These are phyloP conservation scores for Microctenopoma steveboyesi DNA, from an alignment of 2,797 vertebrate genomes.

Conservation along the genomic window DNA sequence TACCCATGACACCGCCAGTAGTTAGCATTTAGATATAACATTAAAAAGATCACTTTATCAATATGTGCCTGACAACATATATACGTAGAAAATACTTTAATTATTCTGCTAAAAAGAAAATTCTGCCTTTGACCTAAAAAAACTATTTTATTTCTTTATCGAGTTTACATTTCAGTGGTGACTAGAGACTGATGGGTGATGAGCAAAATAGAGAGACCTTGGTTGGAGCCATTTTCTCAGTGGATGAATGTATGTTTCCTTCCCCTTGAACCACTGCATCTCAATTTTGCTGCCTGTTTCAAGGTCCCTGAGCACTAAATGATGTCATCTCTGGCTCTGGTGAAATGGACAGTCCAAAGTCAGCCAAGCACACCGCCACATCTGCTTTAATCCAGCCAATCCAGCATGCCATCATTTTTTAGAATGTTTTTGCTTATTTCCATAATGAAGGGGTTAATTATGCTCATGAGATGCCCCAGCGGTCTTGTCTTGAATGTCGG, in stretches of 20 bases:
- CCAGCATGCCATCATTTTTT: slow-evolving; percentile 63
- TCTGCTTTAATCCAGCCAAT: slow-evolving; percentile 71
- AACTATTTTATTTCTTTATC: slow-evolving; percentile 20
- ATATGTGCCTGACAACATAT: background rate
- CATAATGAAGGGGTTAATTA: slow-evolving; percentile 87
- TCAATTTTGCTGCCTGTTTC: slow-evolving; percentile 41
- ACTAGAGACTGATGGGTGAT: slow-evolving; percentile 12
- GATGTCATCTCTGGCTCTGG: slow-evolving; percentile 70
- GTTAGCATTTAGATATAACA: background rate
- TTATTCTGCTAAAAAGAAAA: slow-evolving; percentile 8
- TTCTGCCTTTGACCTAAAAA: background rate
- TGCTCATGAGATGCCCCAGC: slow-evolving; percentile 78
- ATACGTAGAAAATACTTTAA: background rate
- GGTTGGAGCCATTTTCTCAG: slow-evolving; percentile 1
- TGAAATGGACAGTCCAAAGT: slow-evolving; percentile 61
- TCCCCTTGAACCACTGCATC: slow-evolving; percentile 41
- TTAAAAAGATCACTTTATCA: background rate
- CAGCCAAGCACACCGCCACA: slow-evolving; percentile 72
- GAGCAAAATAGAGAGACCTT: slow-evolving; percentile 12
- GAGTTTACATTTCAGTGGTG: slow-evolving; percentile 8
- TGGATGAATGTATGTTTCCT: slow-evolving; percentile 30
- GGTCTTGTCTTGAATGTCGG: slow-evolving; percentile 82
- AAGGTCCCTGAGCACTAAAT: slow-evolving; percentile 59
- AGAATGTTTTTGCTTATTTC: slow-evolving; percentile 81
- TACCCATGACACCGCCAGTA: slow-evolving; percentile 5